phyloP scores from a whole-genome alignment of 2,113 vertebrate genomes.

The Pluvianellus socialis region DNA sequence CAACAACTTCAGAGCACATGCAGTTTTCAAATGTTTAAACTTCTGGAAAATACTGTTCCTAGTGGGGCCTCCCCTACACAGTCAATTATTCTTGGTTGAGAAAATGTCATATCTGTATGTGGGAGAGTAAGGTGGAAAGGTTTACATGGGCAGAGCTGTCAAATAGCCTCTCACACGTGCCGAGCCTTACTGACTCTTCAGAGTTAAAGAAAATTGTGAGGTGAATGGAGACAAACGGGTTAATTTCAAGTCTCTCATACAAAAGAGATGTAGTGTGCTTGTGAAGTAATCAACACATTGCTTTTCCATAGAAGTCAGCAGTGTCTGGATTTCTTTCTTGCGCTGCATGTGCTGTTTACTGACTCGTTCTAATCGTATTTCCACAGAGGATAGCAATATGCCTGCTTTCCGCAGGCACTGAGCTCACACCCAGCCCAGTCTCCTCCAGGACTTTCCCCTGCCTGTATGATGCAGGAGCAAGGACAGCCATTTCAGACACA shows the following conservation, averaged over 20 bases:
- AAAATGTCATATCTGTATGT: background rate
- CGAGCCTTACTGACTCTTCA: background rate
- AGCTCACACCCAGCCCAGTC: background rate
- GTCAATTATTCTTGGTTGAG: background rate
- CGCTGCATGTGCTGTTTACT: background rate
- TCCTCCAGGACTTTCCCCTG: background rate
- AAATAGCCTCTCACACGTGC: background rate
- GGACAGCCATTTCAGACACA: background rate
- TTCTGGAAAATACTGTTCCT: background rate
- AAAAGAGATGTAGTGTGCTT: background rate
- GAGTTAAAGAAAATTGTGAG: background rate
- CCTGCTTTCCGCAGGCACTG: background rate
- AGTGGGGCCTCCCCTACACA: background rate
- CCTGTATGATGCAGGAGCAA: background rate
- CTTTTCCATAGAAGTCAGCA: background rate
- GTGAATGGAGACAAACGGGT: background rate
- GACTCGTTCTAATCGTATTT: conserved; percentile 2
- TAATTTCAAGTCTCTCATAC: background rate
- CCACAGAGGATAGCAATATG: background rate
- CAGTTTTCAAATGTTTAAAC: background rate
- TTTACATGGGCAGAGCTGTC: background rate
- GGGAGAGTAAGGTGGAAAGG: background rate
- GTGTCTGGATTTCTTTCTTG: background rate
- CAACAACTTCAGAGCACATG: background rate
- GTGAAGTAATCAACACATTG: background rate